Evolutionary conservation across 2,113 vertebrate genomes (phyloP).

Genomic region (Caloenas nicobarica): DNA sequence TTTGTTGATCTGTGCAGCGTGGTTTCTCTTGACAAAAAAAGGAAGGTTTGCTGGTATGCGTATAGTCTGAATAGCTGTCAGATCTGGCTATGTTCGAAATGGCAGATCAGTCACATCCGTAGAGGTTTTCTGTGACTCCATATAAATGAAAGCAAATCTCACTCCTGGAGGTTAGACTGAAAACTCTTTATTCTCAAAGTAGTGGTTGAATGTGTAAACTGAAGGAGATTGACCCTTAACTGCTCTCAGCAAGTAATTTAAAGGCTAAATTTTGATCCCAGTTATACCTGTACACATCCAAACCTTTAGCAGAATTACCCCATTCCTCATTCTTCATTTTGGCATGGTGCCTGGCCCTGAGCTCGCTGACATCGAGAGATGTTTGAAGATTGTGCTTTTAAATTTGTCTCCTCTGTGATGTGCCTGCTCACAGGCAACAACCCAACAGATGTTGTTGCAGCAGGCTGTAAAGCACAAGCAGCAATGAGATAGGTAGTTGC

Average conservation of each 20-base stretch:
- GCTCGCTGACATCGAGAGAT: neutral
- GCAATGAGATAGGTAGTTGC: neutral
- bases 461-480: neutral
- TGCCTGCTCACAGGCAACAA: neutral
- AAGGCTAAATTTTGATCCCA: neutral
- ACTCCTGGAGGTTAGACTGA: neutral
- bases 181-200: neutral
- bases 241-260: neutral
- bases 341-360: neutral
- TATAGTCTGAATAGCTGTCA: neutral
- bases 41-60: neutral
- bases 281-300: neutral
- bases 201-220: neutral
- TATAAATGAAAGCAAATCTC: neutral
- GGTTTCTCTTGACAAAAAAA: neutral
- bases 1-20: slow-evolving; percentile 18
- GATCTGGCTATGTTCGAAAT: neutral
- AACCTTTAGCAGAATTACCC: neutral
- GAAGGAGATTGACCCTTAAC: neutral
- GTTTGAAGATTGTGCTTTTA: neutral
- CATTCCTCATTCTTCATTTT: neutral
- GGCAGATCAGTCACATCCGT: neutral
- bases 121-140: neutral
- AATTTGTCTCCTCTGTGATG: neutral
- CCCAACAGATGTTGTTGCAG: neutral